Evolutionary conservation across 2,888 invertebrate species (phyloP).

Genomic region (Orthonevra nobilis): DNA sequence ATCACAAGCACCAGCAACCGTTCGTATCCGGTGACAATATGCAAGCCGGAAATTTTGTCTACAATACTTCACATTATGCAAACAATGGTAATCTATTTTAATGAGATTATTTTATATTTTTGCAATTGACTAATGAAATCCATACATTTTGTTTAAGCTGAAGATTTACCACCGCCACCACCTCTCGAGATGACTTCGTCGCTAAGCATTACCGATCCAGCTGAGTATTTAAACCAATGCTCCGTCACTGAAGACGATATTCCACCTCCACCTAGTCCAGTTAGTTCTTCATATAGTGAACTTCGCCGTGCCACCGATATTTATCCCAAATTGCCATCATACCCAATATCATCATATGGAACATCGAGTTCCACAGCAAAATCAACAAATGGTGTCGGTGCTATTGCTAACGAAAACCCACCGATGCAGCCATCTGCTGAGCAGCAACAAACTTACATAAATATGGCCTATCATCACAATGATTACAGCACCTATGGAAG

Average conservation of each 20-base stretch:
- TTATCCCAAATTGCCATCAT: constrained; percentile 78
- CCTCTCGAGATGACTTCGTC: constrained; percentile 81
- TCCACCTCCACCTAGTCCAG: constrained; percentile 92
- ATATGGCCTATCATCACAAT: constrained; percentile 70
- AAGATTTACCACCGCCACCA: constrained; percentile 83
- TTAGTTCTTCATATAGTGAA: constrained; percentile 95
- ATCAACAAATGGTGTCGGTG: neutral
- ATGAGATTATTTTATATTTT: neutral
- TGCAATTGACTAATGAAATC: too few species aligned
- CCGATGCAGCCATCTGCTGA: constrained; percentile 19
- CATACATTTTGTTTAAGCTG: constrained; percentile 71
- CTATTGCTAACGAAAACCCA: neutral
- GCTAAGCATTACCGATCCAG: constrained; percentile 79
- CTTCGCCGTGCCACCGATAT: constrained; percentile 89
- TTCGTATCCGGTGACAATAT: constrained; percentile 82
- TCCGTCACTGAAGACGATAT: constrained; percentile 83
- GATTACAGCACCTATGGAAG: constrained; percentile 76
- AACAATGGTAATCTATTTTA: constrained; percentile 38
- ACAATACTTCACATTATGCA: constrained; percentile 50
- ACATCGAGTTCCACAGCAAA: constrained; percentile 10
- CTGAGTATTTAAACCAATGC: constrained; percentile 74
- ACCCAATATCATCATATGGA: constrained; percentile 46
- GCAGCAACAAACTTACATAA: constrained; percentile 71
- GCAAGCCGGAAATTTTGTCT: constrained; percentile 69
- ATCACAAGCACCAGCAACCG: constrained; percentile 77